Percentiles rank a stretch among this genome's conserved stretches.
These are phyloP conservation scores for Euzophera pinguis DNA, from an alignment of 2,888 invertebrate species.

Conservation along the genomic window DNA sequence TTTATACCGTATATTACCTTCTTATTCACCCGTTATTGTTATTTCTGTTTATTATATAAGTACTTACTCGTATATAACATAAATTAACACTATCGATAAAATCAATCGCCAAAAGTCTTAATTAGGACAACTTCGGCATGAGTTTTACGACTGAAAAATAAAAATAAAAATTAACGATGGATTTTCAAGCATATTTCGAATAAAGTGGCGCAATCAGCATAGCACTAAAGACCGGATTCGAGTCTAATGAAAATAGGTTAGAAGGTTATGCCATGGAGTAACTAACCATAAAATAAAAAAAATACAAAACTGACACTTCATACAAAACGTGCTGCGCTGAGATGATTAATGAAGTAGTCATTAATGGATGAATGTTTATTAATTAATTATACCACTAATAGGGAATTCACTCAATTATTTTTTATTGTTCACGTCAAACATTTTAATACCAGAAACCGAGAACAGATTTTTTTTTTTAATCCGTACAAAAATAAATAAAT, in stretches of 20 bases:
- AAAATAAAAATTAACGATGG: neutral
- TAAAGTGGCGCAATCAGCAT: slow-evolving; percentile 21
- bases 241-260: slow-evolving; percentile 22
- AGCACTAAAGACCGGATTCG: slow-evolving; percentile 19
- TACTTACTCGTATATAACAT: too few relatives aligned
- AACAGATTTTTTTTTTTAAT: too few relatives aligned
- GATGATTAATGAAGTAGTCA: too few relatives aligned
- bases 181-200: slow-evolving; percentile 18
- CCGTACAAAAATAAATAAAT: too few relatives aligned
- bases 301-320: neutral
- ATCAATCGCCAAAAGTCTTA: neutral
- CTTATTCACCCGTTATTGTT: too few relatives aligned
- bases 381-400: too few relatives aligned
- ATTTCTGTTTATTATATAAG: too few relatives aligned
- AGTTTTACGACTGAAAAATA: neutral
- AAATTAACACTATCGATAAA: neutral
- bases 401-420: too few relatives aligned
- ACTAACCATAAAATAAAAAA: neutral
- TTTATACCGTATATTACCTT: too few relatives aligned
- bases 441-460: too few relatives aligned
- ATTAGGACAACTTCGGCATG: neutral
- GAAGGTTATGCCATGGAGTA: slow-evolving; percentile 18
- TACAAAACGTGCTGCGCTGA: neutral
- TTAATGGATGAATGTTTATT: too few relatives aligned
- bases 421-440: too few relatives aligned